A percentile compares a stretch with the other conserved stretches of the same genome.
phyloP scores from a whole-genome alignment of 1,140 invertebrate genomes.

The Zeugodacus cucurbitae region DNA sequence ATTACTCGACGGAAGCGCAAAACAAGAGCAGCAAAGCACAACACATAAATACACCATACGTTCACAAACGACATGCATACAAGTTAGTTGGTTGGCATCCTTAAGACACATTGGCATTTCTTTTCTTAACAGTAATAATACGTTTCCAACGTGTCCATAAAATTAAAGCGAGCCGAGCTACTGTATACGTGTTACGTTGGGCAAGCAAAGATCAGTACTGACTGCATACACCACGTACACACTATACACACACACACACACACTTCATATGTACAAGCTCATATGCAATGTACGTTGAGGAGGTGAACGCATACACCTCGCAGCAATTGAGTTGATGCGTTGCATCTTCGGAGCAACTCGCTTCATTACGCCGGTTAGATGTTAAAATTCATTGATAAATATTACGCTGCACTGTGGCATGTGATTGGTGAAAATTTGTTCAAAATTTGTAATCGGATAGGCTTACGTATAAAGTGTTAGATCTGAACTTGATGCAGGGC shows the following conservation, averaged over 20 bases:
- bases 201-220: slow-evolving; percentile 4
- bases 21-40: background rate
- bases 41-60: background rate
- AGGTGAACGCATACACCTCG: slow-evolving; percentile 4
- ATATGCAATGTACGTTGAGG: background rate
- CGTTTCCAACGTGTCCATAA: slow-evolving; percentile 37
- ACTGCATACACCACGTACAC: slow-evolving; percentile 8
- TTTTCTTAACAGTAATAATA: slow-evolving; percentile 38
- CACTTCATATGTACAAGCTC: background rate
- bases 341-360: slow-evolving; percentile 31
- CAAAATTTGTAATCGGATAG: background rate
- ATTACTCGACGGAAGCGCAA: slow-evolving; percentile 33
- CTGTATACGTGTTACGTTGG: slow-evolving; percentile 28
- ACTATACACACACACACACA: background rate
- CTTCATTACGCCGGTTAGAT: slow-evolving; percentile 28
- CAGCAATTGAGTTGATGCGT: slow-evolving; percentile 9
- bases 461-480: too few relatives aligned
- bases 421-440: background rate
- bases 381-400: slow-evolving; percentile 36
- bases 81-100: slow-evolving; percentile 29
- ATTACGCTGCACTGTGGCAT: background rate
- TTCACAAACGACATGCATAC: background rate
- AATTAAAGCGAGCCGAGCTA: slow-evolving; percentile 37
- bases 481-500: too few relatives aligned
- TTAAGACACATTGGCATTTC: slow-evolving; percentile 36